Base-by-base conservation (phyloP, 2,113 vertebrate genomes). In the Pithys albifrons region DNA sequence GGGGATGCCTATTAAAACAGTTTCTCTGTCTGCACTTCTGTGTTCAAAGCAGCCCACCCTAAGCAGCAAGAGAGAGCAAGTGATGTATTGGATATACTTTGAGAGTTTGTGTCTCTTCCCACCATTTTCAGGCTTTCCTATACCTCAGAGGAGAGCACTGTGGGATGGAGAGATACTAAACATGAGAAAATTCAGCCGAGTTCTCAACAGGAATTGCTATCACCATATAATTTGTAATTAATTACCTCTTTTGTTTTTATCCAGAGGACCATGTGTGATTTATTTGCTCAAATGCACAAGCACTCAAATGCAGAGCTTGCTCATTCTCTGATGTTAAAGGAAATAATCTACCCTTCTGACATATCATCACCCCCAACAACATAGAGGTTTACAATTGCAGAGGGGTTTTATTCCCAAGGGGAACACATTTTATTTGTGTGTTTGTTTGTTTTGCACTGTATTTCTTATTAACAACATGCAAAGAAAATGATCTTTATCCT, bases 81-180 rank as follows among this genome's bases (percentile, higher is more conserved):
- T 1, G 8, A n/a, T 51, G 59, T 6, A 57, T 27, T n/a, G 20
- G 33, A 51, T 83, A 85, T 43, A 57, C 6, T 62, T 85, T 73
- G 70, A 85, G 39, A 80, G 59, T 29, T 59, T 91, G 5, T 9
- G 1, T 43, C 33, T 71, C 57, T 84, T 67, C 61, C 69, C 82
- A 84, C 88, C 5, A 58, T 79, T 65, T 73, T 57, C 65, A 93
- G 95, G 27, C 35, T 95, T 97, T 88, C 79, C 72, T 31, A 6
- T 69, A 88, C 96, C 93, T 98, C 97, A 95, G 96, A 97, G 97
- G 97, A 98, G 96, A 97, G 97, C 97, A 95, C 91, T 97, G 96
- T 97, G 90, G 93, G 92, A 96, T 96, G 97, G 83, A 89, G 91
- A 97, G 95, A 96, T 93, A 59, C 87, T 95, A 89, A 89, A 87